Evolutionary conservation across 1,140 invertebrate species (phyloP), one percentile per base, ranked within the genome.

Genomic region (Drosophila asahinai): DNA sequence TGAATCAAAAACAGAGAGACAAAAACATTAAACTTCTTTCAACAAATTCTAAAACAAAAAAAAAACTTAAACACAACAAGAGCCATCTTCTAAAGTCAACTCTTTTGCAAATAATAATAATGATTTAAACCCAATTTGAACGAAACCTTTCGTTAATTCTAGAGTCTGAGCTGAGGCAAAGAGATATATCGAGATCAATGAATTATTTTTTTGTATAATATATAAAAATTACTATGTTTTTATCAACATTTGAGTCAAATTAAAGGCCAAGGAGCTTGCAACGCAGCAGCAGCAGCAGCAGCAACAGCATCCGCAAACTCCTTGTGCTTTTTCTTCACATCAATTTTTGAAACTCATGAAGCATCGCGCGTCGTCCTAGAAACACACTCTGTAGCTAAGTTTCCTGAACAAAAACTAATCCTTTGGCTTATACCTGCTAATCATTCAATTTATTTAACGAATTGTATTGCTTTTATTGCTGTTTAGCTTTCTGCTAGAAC

Each of bases 181-280:
- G n/a, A 36, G 51, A 54, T 55, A 30, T 33, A 30, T 9, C 52
- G 64, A 66, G 64, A 66, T 63, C 63, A 71, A 82, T 79, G 77
- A 72, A 81, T 82, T 86, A 81, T 91, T 91, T 91, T 91, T 91
- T 91, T 91, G 87, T 91, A 91, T 91, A 87, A 81, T 80, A 91
- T 91, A 91, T 91, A 91, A 91, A 91, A 91, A 91, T 91, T 91
- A 91, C 87, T 91, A 91, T 91, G 87, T 91, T 91, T 91, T 91
- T 91, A 91, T 91, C 87, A 91, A 91, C 87, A 91, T 91, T 91
- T 91, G 57, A 64, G 83, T 83, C 80, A 72, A 77, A 77, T 66
- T 60, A 59, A 87, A 68, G 71, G 71, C 66, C 71, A 80, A 80
- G 76, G 66, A 84, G 77, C 51, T 84, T 83, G 70, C 70, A 12